These are phyloP conservation scores for Wasmannia auropunctata DNA, from an alignment of 1,140 invertebrate species.

Conservation along the genomic window DNA sequence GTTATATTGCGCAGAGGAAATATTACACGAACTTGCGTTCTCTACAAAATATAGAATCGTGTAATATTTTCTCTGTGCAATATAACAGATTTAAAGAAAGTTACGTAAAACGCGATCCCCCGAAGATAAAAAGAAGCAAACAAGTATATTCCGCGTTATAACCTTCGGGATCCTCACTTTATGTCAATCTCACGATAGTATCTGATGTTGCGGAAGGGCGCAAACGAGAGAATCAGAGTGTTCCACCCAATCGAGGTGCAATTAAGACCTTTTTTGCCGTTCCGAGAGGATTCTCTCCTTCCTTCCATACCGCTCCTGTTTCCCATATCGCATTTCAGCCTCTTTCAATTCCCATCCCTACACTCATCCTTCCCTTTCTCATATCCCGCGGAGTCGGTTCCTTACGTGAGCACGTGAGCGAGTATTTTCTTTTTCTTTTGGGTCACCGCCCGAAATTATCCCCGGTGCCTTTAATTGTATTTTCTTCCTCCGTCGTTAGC, in stretches of 20 bases:
- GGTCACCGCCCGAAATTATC: conserved; percentile 42
- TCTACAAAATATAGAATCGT: too few relatives aligned
- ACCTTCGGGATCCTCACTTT: not conserved
- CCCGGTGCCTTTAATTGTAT: conserved; percentile 57
- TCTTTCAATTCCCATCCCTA: not conserved
- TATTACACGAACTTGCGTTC: not conserved
- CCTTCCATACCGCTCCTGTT: not conserved
- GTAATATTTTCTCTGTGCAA: not conserved
- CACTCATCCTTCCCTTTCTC: not conserved
- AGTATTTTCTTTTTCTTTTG: conserved; percentile 25
- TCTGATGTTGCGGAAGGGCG: conserved; percentile 30
- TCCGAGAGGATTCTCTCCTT: not conserved
- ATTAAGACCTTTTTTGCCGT: conserved; percentile 56
- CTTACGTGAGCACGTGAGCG: conserved; percentile 39
- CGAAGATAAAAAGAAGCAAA: conserved; percentile 3
- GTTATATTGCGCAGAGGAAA: not conserved
- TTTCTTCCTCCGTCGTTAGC: conserved; percentile 40
- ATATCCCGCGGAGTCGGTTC: conserved; percentile 36
- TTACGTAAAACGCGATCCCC: not conserved
- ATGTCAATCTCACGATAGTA: conserved; percentile 31
- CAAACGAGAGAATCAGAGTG: conserved; percentile 47
- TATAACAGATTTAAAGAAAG: not conserved
- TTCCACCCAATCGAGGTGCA: conserved; percentile 37
- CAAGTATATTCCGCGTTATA: conserved; percentile 4
- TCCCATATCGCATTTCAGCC: conserved; percentile 38